Conservation (phyloP, 2,888 invertebrate species). For the Odontocolon sp. region DNA sequence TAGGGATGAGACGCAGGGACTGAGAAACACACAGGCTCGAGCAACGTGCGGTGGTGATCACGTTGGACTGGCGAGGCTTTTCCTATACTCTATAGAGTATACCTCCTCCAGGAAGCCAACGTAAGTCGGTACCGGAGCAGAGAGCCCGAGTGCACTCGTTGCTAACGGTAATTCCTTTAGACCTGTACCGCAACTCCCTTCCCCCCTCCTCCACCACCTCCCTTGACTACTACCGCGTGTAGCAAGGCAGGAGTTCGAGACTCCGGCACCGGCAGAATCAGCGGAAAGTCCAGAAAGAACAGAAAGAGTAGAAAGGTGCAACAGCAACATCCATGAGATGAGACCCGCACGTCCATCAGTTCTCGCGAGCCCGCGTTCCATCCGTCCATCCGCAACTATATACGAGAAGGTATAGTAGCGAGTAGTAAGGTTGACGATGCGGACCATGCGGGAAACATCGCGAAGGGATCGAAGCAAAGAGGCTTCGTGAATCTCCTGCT, state of each 20-base stretch:
- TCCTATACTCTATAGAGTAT: too few species aligned
- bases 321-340: constrained; percentile 48
- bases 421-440: constrained; percentile 28
- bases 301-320: constrained; percentile 23
- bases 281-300: constrained; percentile 37
- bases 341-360: constrained; percentile 61
- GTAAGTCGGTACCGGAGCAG: constrained; percentile 59
- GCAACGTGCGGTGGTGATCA: constrained; percentile 23
- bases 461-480: neutral
- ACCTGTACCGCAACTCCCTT: constrained; percentile 77
- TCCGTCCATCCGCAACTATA: constrained; percentile 35
- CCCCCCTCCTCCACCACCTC: constrained; percentile 46
- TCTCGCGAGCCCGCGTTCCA: constrained; percentile 53
- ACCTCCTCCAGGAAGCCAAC: constrained; percentile 59
- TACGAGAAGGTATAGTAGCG: too few species aligned
- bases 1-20: constrained; percentile 28
- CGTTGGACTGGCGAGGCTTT: neutral
- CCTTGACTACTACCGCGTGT: constrained; percentile 31
- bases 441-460: constrained; percentile 10
- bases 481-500: neutral
- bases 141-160: constrained; percentile 76
- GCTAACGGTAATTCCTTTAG: constrained; percentile 80
- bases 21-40: neutral
- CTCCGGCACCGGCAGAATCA: constrained; percentile 20
- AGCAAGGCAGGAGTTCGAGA: constrained; percentile 44